Percentiles rank a stretch among this genome's conserved stretches.
phyloP scores from a whole-genome alignment of 2,113 vertebrate species.

The Notarius lentiginosus region DNA sequence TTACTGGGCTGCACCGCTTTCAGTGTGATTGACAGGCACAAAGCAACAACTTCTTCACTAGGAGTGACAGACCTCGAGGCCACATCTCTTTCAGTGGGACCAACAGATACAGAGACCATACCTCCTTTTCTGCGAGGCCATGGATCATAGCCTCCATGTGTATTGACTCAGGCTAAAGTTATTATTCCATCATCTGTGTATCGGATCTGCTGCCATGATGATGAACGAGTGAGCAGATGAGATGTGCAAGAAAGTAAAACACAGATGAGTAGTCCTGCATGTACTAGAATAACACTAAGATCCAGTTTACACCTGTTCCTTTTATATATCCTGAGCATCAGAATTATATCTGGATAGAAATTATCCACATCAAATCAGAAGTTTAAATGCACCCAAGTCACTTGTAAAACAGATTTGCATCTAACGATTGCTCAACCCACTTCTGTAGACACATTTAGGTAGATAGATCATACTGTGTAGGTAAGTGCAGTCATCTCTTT shows the following conservation, averaged over 20 bases:
- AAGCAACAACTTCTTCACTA: neutral
- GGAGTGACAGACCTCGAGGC: neutral
- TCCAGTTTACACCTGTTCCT: neutral
- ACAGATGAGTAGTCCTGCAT: neutral
- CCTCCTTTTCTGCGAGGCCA: neutral
- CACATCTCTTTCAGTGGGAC: neutral
- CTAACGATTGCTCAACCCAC: neutral
- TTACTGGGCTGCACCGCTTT: too few species aligned
- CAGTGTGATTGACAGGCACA: neutral
- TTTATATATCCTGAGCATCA: neutral
- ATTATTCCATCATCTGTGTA: constrained; percentile 46
- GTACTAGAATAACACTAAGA: neutral
- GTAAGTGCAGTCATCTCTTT: neutral
- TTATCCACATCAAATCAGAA: neutral
- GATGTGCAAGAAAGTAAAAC: neutral
- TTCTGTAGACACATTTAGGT: neutral
- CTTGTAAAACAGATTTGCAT: neutral
- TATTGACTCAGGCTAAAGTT: constrained; percentile 48
- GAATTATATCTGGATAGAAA: too few species aligned
- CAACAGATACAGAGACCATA: neutral
- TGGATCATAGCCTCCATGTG: constrained; percentile 13
- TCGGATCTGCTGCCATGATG: constrained; percentile 47
- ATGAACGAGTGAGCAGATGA: constrained; percentile 8
- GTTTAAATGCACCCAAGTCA: neutral
- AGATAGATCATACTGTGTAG: neutral